Evolutionary conservation across 2,888 invertebrate genomes (phyloP), one percentile per base, ranked within the genome.

Genomic region (Polydrusus cervinus): DNA sequence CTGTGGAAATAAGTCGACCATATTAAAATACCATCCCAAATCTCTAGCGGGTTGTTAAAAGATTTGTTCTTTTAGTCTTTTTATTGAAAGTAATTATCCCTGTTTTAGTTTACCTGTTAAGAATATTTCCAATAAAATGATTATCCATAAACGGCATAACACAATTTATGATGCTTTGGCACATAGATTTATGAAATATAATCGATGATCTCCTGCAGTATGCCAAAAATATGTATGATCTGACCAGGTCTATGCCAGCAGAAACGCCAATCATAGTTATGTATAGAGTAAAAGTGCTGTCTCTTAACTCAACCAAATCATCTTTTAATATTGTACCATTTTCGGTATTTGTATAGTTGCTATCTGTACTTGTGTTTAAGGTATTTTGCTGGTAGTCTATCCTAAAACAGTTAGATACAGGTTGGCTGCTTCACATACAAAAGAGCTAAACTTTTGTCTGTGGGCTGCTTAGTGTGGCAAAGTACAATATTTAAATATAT

Each of bases 131-230:
- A 47, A 84, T 83, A 49, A 83, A 81, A 79, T 83, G 80, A 1
- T 78, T 78, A 62, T 84, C 84, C 68, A 84, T 82, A 67, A 84
- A 84, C 16, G 77, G 60, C 82, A 83, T 83, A 0, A 79, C 74
- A 18, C 82, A 81, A 16, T 80, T 72, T 1, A 84, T 76, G 5
- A 84, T 76, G 25, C 78, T 79, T 0, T 71, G 62, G 13, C 80
- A 76, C 82, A 84, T 82, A 13, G 74, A 65, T 75, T 82, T 82
- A 67, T 84, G 84, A 3, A 84, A 75, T 40, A 80, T 83, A 7
- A 81, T 78, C 8, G 84, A 83, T 95, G 89, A 89, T 96, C 90
- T 16, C 93, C 92, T 66, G 95, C 96, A 1, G 93, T 93, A 88
- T 95, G 94, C 68, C 93, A 88, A 76, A 93, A 93, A 0, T 93